Conservation (phyloP, 2,113 vertebrate genomes). For the Lophochroa leadbeateri region DNA sequence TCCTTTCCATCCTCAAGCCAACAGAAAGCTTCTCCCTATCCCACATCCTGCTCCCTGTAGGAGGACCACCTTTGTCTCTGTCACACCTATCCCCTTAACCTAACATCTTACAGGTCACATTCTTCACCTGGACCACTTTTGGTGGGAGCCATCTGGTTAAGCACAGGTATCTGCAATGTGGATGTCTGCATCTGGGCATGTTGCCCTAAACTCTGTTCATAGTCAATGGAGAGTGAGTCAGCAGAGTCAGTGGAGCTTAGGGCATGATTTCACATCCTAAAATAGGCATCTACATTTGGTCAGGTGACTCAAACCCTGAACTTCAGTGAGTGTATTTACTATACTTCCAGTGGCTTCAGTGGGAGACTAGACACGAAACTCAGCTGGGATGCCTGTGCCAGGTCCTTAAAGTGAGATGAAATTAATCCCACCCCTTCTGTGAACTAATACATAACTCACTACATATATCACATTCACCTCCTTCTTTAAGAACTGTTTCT, state of each 20-base stretch:
- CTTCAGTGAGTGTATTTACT: background rate
- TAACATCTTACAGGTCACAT: background rate
- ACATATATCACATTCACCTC: background rate
- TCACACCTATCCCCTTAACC: background rate
- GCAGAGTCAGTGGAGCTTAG: background rate
- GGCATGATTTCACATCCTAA: background rate
- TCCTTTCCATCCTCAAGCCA: background rate
- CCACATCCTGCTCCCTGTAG: background rate
- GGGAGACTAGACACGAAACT: background rate
- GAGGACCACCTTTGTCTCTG: background rate
- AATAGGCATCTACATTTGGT: conserved; percentile 8
- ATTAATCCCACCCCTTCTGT: background rate
- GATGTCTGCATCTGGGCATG: background rate
- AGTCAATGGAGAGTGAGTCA: conserved; percentile 54
- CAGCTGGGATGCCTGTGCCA: background rate
- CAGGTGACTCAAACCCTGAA: conserved; percentile 11
- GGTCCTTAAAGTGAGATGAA: background rate
- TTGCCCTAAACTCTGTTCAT: background rate
- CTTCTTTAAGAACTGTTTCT: background rate
- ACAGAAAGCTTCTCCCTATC: background rate
- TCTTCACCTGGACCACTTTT: background rate
- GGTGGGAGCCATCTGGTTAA: background rate
- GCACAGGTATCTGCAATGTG: background rate
- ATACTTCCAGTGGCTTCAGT: background rate
- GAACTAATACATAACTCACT: background rate